Percentiles rank a stretch among this genome's conserved stretches.
These are phyloP conservation scores for Catalaphyllia jardinei DNA, from an alignment of 64 coral and sea anemone species.

Conservation along the genomic window DNA sequence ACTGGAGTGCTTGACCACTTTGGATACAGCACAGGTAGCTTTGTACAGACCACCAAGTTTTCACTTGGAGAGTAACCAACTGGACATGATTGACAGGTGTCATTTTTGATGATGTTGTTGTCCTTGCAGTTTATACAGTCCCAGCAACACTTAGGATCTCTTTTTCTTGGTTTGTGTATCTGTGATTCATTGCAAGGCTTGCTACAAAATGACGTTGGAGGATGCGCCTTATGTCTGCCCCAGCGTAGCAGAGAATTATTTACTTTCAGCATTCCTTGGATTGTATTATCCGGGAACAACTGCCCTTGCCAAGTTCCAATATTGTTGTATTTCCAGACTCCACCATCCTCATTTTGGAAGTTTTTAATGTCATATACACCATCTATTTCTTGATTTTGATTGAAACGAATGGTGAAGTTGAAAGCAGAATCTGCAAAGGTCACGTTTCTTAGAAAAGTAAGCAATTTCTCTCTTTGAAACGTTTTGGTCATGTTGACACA, in stretches of 20 bases:
- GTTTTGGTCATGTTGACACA: constrained; percentile 63
- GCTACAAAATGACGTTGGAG: constrained; percentile 81
- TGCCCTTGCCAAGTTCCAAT: constrained; percentile 79
- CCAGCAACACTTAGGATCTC: constrained; percentile 84
- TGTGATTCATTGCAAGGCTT: constrained; percentile 44
- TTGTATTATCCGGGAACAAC: constrained; percentile 1
- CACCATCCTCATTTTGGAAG: constrained; percentile 78
- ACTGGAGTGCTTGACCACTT: constrained; percentile 27
- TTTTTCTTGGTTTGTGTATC: constrained; percentile 18
- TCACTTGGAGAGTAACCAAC: constrained; percentile 40
- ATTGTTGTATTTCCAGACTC: constrained; percentile 65
- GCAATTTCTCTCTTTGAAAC: constrained; percentile 47
- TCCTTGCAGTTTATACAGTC: constrained; percentile 57
- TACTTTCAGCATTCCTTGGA: constrained; percentile 32
- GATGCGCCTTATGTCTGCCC: constrained; percentile 38
- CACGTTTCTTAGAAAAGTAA: constrained; percentile 77
- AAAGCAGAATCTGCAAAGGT: constrained; percentile 77
- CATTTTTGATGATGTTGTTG: constrained; percentile 66
- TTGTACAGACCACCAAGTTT: constrained; percentile 47
- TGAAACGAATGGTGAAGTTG: constrained; percentile 71
- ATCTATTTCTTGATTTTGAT: constrained; percentile 86
- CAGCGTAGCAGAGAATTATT: constrained; percentile 56
- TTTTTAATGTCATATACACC: constrained; percentile 82
- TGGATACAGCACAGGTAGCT: constrained; percentile 69
- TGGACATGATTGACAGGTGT: constrained; percentile 64